Conservation (phyloP, 1,140 invertebrate genomes). For the Hycleus phaleratus region DNA sequence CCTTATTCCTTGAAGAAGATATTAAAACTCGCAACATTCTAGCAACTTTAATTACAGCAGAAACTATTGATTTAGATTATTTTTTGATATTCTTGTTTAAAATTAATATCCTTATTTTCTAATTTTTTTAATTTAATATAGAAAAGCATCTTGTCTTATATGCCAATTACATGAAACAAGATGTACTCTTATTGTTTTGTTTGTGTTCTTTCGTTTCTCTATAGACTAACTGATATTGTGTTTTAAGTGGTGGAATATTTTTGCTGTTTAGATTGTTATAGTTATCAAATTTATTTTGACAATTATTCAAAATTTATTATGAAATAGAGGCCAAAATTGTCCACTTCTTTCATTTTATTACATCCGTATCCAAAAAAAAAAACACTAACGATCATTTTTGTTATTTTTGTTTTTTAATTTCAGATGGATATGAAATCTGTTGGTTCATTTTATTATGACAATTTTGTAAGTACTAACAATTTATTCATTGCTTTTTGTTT, state of each 20-base stretch:
- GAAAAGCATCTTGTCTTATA: neutral
- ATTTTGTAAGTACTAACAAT: constrained; percentile 72
- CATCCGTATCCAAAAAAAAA: neutral
- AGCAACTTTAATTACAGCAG: constrained; percentile 40
- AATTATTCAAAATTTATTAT: neutral
- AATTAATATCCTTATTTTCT: constrained; percentile 1
- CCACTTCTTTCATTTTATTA: constrained; percentile 6
- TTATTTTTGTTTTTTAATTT: constrained; percentile 47
- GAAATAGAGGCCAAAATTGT: neutral
- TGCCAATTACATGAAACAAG: too few species aligned
- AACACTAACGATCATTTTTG: constrained; percentile 10
- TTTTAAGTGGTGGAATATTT: constrained; percentile 3
- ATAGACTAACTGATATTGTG: constrained; percentile 5
- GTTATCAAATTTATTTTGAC: neutral
- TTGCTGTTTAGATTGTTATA: neutral
- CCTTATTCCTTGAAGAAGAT: constrained; percentile 6
- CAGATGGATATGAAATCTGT: constrained; percentile 91
- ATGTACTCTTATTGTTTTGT: too few species aligned
- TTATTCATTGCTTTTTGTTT: too few species aligned
- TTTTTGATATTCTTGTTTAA: neutral
- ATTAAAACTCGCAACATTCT: constrained; percentile 42
- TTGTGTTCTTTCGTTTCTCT: neutral
- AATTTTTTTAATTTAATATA: constrained; percentile 7
- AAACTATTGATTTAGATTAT: constrained; percentile 8
- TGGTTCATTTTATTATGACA: constrained; percentile 88